Conservation (phyloP, 2,797 vertebrate genomes). For the Microctenopoma stevenorrisi region DNA sequence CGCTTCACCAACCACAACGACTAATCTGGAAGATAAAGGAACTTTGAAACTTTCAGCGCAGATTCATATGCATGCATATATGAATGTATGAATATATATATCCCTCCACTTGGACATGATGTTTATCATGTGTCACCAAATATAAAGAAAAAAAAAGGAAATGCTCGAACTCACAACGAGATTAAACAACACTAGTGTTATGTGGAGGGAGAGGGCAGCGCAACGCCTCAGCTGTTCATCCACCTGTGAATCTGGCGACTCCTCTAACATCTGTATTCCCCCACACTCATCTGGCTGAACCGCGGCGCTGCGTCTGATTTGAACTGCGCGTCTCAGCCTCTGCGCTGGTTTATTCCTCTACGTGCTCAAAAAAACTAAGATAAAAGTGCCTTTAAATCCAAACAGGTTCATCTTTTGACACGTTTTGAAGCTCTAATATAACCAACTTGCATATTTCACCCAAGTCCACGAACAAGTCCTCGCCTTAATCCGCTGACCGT, state of each 20-base stretch:
- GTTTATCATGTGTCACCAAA: accelerated
- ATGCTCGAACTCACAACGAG: background rate
- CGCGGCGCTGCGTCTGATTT: background rate
- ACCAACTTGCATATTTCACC: constrained; percentile 14
- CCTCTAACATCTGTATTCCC: background rate
- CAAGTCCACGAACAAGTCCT: background rate
- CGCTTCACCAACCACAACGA: background rate
- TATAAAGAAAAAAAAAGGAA: background rate
- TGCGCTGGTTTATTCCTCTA: background rate
- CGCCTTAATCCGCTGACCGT: constrained; percentile 16
- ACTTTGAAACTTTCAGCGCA: too few relatives aligned
- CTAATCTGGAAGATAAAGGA: background rate
- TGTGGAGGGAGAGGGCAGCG: background rate
- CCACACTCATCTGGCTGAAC: background rate
- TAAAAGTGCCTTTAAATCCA: constrained; percentile 29
- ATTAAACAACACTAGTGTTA: background rate
- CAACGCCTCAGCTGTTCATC: background rate
- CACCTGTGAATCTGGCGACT: background rate
- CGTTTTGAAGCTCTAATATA: accelerated
- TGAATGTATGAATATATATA: too few relatives aligned
- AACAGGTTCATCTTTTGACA: background rate
- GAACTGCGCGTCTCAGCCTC: background rate
- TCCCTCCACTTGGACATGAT: accelerated
- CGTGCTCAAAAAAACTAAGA: background rate
- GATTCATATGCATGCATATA: background rate